These are phyloP conservation scores for Odocoileus hemionus DNA, from an alignment of 2,113 vertebrate species.

Conservation along the genomic window DNA sequence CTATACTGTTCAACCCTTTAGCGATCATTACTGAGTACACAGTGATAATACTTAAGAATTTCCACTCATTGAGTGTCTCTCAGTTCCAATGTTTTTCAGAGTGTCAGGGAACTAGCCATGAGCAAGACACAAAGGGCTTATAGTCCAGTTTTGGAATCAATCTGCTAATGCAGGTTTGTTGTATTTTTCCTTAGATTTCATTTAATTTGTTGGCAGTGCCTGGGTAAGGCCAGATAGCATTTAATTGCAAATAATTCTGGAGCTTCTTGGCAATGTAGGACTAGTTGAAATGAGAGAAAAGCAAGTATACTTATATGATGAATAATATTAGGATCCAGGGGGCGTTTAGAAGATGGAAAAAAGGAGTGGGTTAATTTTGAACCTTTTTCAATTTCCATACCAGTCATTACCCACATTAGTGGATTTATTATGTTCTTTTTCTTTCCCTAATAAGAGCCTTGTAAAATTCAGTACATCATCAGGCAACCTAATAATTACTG, in stretches of 20 bases:
- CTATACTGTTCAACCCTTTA: background rate
- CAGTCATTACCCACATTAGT: constrained; percentile 74
- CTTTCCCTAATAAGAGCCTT: constrained; percentile 71
- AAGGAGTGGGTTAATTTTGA: constrained; percentile 63
- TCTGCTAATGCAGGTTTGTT: background rate
- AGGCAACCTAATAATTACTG: constrained; percentile 62
- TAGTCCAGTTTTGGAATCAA: background rate
- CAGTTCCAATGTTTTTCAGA: background rate
- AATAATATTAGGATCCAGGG: constrained; percentile 73
- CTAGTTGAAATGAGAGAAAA: constrained; percentile 70
- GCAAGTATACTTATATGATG: constrained; percentile 60
- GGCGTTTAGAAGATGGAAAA: constrained; percentile 69
- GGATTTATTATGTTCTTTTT: constrained; percentile 73
- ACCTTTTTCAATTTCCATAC: constrained; percentile 72
- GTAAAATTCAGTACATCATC: constrained; percentile 72
- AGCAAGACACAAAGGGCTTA: background rate
- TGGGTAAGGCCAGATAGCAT: constrained; percentile 17
- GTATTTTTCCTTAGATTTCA: constrained; percentile 7
- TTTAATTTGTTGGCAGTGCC: constrained; percentile 34
- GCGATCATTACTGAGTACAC: background rate
- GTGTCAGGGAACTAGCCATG: background rate
- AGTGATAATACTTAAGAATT: background rate
- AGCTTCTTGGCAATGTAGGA: constrained; percentile 50
- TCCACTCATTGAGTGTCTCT: background rate
- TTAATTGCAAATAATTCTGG: constrained; percentile 65